These are phyloP conservation scores for Sussaba pulchella DNA, from an alignment of 2,888 invertebrate species.

Conservation along the genomic window DNA sequence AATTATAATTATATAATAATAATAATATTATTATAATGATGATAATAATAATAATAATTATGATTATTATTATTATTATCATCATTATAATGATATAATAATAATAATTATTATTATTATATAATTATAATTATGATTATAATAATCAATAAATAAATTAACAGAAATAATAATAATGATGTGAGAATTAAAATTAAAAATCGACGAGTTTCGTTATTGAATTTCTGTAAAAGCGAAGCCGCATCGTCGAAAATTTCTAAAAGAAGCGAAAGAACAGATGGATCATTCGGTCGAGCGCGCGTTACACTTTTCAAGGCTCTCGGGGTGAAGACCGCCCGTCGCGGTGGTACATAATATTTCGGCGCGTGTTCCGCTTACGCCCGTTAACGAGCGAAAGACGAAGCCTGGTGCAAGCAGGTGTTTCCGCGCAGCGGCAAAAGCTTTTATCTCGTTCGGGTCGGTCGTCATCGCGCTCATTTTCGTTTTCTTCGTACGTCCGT, in stretches of 20 bases:
- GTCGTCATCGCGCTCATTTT: slow-evolving; percentile 18
- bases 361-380: slow-evolving; percentile 3
- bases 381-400: slow-evolving; percentile 49
- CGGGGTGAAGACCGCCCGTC: neutral
- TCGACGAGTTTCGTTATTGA: neutral
- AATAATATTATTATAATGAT: too few species aligned
- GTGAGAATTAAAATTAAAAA: neutral
- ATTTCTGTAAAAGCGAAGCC: neutral
- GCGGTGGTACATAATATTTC: neutral
- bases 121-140: too few species aligned
- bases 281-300: neutral
- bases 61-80: too few species aligned
- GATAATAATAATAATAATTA: too few species aligned
- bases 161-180: neutral
- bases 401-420: slow-evolving; percentile 50
- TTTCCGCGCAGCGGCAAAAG: slow-evolving; percentile 44
- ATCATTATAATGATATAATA: too few species aligned
- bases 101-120: too few species aligned
- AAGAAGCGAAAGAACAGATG: neutral
- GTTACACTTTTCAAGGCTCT: neutral
- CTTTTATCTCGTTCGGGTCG: slow-evolving; percentile 38
- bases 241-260: neutral
- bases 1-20: too few species aligned
- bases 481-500: slow-evolving; percentile 26
- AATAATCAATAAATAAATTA: neutral